phyloP scores from a whole-genome alignment of 2,113 vertebrate species.

The Onychostoma macrolepis region DNA sequence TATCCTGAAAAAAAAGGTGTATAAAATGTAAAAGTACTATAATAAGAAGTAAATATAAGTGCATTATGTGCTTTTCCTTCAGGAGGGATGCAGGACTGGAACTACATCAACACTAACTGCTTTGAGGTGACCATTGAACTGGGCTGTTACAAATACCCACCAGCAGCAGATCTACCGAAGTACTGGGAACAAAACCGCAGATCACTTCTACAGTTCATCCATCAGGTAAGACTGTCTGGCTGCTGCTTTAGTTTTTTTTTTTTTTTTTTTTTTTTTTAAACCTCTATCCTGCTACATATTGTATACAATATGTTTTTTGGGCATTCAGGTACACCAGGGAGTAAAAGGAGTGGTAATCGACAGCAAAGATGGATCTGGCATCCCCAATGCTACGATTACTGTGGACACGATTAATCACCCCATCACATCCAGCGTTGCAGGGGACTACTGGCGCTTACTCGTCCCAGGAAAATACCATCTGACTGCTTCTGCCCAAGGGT shows the following conservation, averaged over 20 bases:
- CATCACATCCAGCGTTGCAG: constrained; percentile 82
- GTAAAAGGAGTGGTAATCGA: constrained; percentile 90
- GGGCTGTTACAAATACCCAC: constrained; percentile 92
- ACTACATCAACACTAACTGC: constrained; percentile 96
- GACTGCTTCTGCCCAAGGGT: constrained; percentile 91
- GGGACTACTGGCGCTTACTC: constrained; percentile 97
- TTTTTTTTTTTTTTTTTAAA: background rate
- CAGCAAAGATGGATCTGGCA: constrained; percentile 81
- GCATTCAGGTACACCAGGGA: constrained; percentile 85
- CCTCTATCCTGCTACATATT: background rate
- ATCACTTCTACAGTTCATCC: constrained; percentile 90
- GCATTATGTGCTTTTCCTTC: constrained; percentile 8
- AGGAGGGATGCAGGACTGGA: constrained; percentile 99
- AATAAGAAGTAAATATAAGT: background rate
- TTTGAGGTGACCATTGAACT: constrained; percentile 98
- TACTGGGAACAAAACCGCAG: constrained; percentile 91
- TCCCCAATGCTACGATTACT: constrained; percentile 91
- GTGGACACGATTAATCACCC: constrained; percentile 84
- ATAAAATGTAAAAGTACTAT: background rate
- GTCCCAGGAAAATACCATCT: constrained; percentile 84
- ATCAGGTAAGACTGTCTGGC: constrained; percentile 79
- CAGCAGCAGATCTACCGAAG: constrained; percentile 81
- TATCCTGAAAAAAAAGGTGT: background rate
- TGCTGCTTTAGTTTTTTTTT: background rate
- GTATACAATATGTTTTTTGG: background rate